Conservation (phyloP, 1,140 invertebrate species). For the Drosophila equinoxialis region DNA sequence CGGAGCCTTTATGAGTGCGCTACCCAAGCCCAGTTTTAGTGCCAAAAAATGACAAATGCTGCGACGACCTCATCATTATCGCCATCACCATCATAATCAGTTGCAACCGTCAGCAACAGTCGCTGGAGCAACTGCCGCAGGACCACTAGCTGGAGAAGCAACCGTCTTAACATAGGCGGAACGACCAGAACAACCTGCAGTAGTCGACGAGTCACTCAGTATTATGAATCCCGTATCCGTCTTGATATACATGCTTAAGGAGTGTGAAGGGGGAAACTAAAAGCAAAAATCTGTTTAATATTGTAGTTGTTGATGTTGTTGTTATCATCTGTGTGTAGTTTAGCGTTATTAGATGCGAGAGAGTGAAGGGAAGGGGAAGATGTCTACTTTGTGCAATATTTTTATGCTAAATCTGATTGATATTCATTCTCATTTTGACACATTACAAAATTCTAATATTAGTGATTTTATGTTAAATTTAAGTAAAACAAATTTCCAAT, state of each 20-base stretch:
- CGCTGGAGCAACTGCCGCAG: slow-evolving; percentile 15
- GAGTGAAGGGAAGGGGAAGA: background rate
- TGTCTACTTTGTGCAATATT: slow-evolving; percentile 49
- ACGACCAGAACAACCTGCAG: too few species aligned
- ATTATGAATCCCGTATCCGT: slow-evolving; percentile 82
- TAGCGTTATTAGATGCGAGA: slow-evolving; percentile 39
- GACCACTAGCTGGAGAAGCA: slow-evolving; percentile 47
- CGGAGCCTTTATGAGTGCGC: slow-evolving; percentile 69
- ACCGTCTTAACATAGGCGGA: slow-evolving; percentile 57
- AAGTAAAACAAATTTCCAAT: background rate
- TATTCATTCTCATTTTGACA: slow-evolving; percentile 4
- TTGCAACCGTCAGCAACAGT: slow-evolving; percentile 2
- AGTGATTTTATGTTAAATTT: slow-evolving; percentile 3
- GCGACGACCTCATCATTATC: slow-evolving; percentile 22
- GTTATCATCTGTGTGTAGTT: slow-evolving; percentile 28
- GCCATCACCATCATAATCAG: slow-evolving; percentile 13
- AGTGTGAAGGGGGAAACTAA: slow-evolving; percentile 21
- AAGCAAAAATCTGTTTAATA: slow-evolving; percentile 27
- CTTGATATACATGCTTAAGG: slow-evolving; percentile 61
- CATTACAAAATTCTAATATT: background rate
- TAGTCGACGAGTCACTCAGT: slow-evolving; percentile 48
- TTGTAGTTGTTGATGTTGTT: slow-evolving; percentile 47
- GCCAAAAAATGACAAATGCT: slow-evolving; percentile 76
- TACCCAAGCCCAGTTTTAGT: slow-evolving; percentile 75
- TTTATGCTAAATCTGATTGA: slow-evolving; percentile 23